These are phyloP conservation scores for Coenonympha arcania DNA, from an alignment of 2,888 invertebrate genomes.

Conservation along the genomic window DNA sequence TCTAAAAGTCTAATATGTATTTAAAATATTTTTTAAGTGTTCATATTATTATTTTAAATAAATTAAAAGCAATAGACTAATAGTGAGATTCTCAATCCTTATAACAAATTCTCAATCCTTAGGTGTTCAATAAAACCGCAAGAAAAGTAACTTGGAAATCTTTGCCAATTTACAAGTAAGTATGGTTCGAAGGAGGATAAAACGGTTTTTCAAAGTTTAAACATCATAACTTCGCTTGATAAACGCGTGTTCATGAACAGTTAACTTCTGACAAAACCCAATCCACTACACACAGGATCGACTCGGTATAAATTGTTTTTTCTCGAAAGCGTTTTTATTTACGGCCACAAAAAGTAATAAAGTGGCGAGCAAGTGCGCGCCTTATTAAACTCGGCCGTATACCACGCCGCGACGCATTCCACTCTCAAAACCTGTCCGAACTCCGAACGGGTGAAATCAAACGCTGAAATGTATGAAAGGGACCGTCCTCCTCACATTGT, in stretches of 20 bases:
- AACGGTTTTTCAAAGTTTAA: neutral
- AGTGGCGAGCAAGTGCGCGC: constrained; percentile 66
- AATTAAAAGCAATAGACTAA: no score
- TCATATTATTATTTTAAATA: no score
- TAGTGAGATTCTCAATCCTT: no score
- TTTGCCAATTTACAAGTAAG: no score
- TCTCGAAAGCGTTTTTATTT: constrained; percentile 61
- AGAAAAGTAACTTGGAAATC: no score
- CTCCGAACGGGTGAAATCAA: constrained; percentile 49
- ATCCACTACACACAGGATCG: constrained; percentile 2
- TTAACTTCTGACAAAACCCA: constrained; percentile 17
- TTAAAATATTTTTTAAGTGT: no score
- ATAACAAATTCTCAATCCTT: no score
- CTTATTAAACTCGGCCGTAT: constrained; percentile 63
- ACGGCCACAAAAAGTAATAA: constrained; percentile 67
- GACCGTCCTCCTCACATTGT: constrained; percentile 40
- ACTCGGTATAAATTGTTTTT: constrained; percentile 51
- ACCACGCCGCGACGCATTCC: constrained; percentile 47
- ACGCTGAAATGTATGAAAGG: constrained; percentile 49
- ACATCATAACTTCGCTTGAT: neutral
- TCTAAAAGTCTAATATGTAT: no score
- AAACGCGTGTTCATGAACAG: constrained; percentile 3
- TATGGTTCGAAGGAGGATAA: neutral
- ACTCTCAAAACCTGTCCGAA: constrained; percentile 52
- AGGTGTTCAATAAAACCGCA: no score